Evolutionary conservation across 2,113 vertebrate genomes (phyloP), one percentile per base, ranked within the genome.

Genomic region (Pachypanchax playfairii): DNA sequence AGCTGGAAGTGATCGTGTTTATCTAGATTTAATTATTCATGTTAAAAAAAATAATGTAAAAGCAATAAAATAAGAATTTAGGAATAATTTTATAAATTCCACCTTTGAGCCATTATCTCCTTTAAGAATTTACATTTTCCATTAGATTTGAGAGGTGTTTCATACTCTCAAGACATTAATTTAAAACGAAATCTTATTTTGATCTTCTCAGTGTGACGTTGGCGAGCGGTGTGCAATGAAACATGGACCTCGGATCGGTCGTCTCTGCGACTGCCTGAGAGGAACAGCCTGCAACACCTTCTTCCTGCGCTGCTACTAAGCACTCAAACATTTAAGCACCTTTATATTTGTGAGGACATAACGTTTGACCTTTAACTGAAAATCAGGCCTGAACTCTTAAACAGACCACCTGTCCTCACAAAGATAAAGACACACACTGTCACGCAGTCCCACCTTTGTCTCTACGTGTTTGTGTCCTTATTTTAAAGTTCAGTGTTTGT

Each of bases 281-380:
- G 84, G 93, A 50, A 89, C 91, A 0, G 89, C 87, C 33, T 94
- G 93, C 80, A 93, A 93, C 75, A 88, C 86, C 48, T 93, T 93
- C 89, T 93, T 94, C 83, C 84, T 94, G 58, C 91, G 90, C 77
- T 94, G 93, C 88, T 91, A 94, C 81, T 94, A 85, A 92, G 51
- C 54, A 29, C 39, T 25, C 53, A 14, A 56, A 26, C 39, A 29
- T 39, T 24, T 4, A 9, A 5, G 8, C 15, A 8, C 35, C 48
- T 52, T 29, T 25, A 7, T 35, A n/a, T 41, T 53, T 21, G 24
- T 21, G 52, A 64, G 52, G 63, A 71, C 41, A 22, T 25, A 1
- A 41, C 12, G 17, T 31, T 0, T 6, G 17, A 44, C 10, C 13
- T 1, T 50, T 15, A 57, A 24, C 35, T 20, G 21, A 38, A 25